A percentile compares a stretch with the other conserved stretches of the same genome.
These are phyloP conservation scores for Dermatophagoides farinae DNA, from an alignment of 1,140 invertebrate species.

Conservation along the genomic window DNA sequence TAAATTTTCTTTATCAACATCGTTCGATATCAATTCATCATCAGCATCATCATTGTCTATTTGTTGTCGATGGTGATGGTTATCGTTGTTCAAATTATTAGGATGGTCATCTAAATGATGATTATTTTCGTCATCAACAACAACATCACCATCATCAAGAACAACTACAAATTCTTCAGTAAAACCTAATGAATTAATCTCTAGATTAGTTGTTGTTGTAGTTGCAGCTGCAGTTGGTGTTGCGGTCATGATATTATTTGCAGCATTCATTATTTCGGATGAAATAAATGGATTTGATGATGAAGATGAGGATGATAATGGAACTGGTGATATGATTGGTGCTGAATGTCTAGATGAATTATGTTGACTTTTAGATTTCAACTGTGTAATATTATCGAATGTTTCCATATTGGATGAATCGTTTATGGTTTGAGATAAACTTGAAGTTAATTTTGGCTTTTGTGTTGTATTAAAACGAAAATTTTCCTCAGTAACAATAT, in stretches of 20 bases:
- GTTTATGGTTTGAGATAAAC: background rate
- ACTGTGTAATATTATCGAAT: background rate
- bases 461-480: background rate
- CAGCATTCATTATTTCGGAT: background rate
- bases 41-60: too few relatives aligned
- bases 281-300: background rate
- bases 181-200: too few relatives aligned
- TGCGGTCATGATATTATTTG: background rate
- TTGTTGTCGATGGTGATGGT: too few relatives aligned
- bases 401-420: background rate
- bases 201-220: too few relatives aligned
- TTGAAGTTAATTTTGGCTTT: background rate
- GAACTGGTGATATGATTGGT: background rate
- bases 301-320: background rate
- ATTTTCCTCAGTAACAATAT: too few relatives aligned
- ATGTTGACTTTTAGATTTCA: background rate
- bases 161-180: too few relatives aligned
- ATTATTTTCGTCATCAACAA: too few relatives aligned
- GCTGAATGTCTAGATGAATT: background rate
- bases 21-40: too few relatives aligned
- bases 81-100: too few relatives aligned
- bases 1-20: too few relatives aligned
- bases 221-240: background rate
- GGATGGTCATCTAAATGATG: too few relatives aligned
- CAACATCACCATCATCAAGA: too few relatives aligned